Evolutionary conservation across 2,797 vertebrate genomes (phyloP), one percentile per base, ranked within the genome.

Genomic region (Epinephelus awoara): DNA sequence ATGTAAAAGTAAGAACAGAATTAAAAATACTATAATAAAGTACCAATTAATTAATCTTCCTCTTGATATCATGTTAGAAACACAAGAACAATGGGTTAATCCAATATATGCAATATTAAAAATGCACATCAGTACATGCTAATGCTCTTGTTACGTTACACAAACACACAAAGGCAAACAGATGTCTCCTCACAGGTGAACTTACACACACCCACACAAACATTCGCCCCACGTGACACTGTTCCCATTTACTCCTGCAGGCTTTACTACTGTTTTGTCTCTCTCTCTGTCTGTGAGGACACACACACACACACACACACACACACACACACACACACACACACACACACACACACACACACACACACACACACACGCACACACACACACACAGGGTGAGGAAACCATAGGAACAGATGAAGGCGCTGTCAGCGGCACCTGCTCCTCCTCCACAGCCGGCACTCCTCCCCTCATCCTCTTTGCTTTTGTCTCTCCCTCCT

Each of bases 361-460:
- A 65, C 42, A 64, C 73, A 63, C 52, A 25, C 52, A 69, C 57
- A 27, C 47, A 44, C 47, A 59, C 51, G 47, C 38, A 47, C 70
- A 54, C 70, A 34, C 61, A 61, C 68, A 65, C 42, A 64, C 73
- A 63, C 52, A 25, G 13, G 21, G 64, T 51, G 80, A 75, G 55
- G 82, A 70, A 88, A 76, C 89, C 81, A 85, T 82, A 56, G 82
- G 76, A 83, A 83, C 84, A 85, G 84, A 86, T 85, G 82, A 88
- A 84, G 80, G 65, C 69, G 38, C 84, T 72, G 84, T 87, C 87
- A 87, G 84, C 59, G 70, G 80, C 89, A 89, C 82, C 84, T 87
- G 85, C 83, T 90, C 79, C 80, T 81, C 88, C 77, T 77, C 58
- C 66, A n/a, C 69, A 57, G 23, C 56, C 69, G 17, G 15, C 68